phyloP scores from a whole-genome alignment of 2,888 invertebrate species.

The Halictus ligatus region DNA sequence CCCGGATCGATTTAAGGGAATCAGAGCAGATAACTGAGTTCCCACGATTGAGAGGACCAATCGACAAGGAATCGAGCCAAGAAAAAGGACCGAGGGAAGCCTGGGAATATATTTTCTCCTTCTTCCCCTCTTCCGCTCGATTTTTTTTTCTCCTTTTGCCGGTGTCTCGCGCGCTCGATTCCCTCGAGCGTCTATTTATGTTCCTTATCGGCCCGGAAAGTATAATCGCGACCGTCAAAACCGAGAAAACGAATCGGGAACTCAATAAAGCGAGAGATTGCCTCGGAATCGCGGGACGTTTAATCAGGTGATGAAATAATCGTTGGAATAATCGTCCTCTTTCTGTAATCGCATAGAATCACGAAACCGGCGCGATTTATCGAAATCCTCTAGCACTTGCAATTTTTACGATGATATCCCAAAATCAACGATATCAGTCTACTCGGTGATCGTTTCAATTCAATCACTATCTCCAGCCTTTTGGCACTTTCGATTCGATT shows the following conservation, averaged over 20 bases:
- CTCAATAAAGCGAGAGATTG: slow-evolving; percentile 38
- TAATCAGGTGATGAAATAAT: slow-evolving; percentile 49
- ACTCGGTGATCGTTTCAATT: not conserved
- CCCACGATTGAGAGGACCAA: slow-evolving; percentile 49
- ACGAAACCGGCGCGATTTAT: too few relatives aligned
- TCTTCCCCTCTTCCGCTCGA: slow-evolving; percentile 9
- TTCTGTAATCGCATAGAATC: not conserved
- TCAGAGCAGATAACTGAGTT: slow-evolving; percentile 57
- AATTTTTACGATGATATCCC: not conserved
- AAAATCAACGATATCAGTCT: not conserved
- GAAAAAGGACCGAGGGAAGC: slow-evolving; percentile 40
- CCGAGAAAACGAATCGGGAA: slow-evolving; percentile 38
- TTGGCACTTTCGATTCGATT: not conserved
- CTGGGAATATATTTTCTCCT: slow-evolving; percentile 53
- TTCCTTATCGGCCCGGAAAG: slow-evolving; percentile 44
- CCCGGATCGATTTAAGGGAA: slow-evolving; percentile 56
- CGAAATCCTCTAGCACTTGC: not conserved
- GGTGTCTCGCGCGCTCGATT: slow-evolving; percentile 8
- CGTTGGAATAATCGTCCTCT: not conserved
- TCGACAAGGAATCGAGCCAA: slow-evolving; percentile 53
- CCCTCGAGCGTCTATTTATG: slow-evolving; percentile 49
- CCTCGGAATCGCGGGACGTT: slow-evolving; percentile 3
- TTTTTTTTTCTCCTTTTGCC: not conserved
- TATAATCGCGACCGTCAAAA: slow-evolving; percentile 41
- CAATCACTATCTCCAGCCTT: too few relatives aligned